phyloP scores from a whole-genome alignment of 92 coral and sea anemone genomes.

The Galaxea fascicularis region DNA sequence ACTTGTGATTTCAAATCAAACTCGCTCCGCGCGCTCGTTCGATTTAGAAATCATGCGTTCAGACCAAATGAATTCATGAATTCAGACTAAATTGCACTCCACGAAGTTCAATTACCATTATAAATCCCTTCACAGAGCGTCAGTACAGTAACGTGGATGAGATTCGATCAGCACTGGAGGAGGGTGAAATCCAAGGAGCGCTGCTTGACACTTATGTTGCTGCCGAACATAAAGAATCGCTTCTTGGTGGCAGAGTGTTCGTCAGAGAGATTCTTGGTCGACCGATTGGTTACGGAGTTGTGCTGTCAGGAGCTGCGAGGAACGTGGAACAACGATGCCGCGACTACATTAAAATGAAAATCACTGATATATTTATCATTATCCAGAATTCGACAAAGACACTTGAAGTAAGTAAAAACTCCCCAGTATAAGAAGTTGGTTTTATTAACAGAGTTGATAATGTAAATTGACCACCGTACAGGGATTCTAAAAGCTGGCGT shows the following conservation, averaged over 20 bases:
- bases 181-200: conserved; percentile 73
- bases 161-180: conserved; percentile 67
- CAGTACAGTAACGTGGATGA: conserved; percentile 59
- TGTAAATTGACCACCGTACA: too few relatives aligned
- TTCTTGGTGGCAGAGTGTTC: conserved; percentile 53
- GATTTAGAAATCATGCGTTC: too few relatives aligned
- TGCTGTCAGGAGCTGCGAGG: conserved; percentile 69
- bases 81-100: too few relatives aligned
- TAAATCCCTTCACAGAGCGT: conserved; percentile 25
- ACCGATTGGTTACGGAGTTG: conserved; percentile 75
- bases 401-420: conserved; percentile 45
- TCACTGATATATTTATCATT: conserved; percentile 40
- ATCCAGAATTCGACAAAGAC: conserved; percentile 46
- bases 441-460: too few relatives aligned
- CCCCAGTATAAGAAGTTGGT: too few relatives aligned
- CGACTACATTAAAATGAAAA: conserved; percentile 65
- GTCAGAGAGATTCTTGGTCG: conserved; percentile 60
- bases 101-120: too few relatives aligned
- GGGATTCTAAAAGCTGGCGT: too few relatives aligned
- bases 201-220: conserved; percentile 83
- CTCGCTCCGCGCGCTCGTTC: too few relatives aligned
- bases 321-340: conserved; percentile 46
- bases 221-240: conserved; percentile 75
- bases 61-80: too few relatives aligned
- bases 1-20: too few relatives aligned